Base-by-base conservation (phyloP, 2,113 vertebrate species). In the Ctenomys sociabilis region DNA sequence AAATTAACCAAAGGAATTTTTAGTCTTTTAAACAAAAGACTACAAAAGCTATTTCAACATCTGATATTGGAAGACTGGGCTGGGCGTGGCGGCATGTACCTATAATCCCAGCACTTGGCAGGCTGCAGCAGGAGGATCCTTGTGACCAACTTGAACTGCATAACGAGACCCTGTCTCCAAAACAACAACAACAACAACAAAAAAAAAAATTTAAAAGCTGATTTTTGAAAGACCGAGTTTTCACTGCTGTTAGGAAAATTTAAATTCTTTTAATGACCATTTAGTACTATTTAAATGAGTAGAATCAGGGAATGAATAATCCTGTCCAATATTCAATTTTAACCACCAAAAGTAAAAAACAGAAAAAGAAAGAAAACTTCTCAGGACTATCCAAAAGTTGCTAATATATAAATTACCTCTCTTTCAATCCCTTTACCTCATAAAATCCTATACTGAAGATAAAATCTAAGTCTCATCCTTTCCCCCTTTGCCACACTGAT, bases 11-110 rank as follows among this genome's bases (percentile, higher is more conserved):
- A 54, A 43, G 32, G 22, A 82, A 63, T 96, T 95, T 91, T 88
- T 95, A 93, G 49, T 54, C 59, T 84, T 85, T 93, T 92, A 85
- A 73, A 64, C 4, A 94, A 96, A 97, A 72, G 43, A 89, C 61
- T 73, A 91, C 37, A 94, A 77, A 72, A 94, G 85, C 90, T 82
- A 68, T 85, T 89, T 94, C 32, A 81, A 57, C 54, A 57, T 19
- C 54, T 17, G 19, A 57, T 16, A 57, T 16, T 57, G 54, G 54
- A 57, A 57, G 54, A 19, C 54, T 57, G 54, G 54, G 54, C 17
- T 17, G 19, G 54, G 54, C 17, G 1, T 57, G 54, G 54, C 19
- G 16, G 54, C 16, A 16, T 17, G 16, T 17, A 4, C 3, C 54
- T 57, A 4, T 57, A 57, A 57, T 57, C 17, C 54, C 54, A 19